Percentiles rank a stretch among this genome's conserved stretches.
Conservation (phyloP, 2,113 vertebrate genomes). For the Okapia johnstoni region DNA sequence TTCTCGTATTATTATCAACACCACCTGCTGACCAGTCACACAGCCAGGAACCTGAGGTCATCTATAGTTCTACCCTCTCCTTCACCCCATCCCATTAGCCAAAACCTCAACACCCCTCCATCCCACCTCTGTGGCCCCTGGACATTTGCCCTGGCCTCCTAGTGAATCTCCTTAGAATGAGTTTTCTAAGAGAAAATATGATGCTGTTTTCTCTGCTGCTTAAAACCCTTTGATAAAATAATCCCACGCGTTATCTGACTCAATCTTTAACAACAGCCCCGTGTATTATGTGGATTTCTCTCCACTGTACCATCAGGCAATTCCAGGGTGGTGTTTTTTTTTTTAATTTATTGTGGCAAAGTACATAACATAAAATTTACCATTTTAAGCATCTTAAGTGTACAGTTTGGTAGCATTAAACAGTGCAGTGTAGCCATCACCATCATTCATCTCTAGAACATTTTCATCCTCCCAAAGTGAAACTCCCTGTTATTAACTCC, state of each 20-base stretch:
- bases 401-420: not conserved
- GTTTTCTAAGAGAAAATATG: not conserved
- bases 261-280: not conserved
- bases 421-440: not conserved
- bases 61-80: not conserved
- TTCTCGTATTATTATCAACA: accelerated
- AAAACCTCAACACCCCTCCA: not conserved
- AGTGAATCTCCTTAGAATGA: not conserved
- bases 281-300: not conserved
- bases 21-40: not conserved
- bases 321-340: not conserved
- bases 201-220: not conserved
- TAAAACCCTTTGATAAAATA: not conserved
- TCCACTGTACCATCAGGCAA: not conserved
- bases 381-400: not conserved
- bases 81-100: not conserved
- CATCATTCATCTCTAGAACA: not conserved
- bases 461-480: not conserved
- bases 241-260: not conserved
- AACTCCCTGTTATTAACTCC: not conserved
- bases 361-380: not conserved
- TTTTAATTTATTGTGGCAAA: not conserved
- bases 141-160: not conserved
- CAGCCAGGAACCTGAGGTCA: not conserved
- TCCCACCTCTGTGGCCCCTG: not conserved